Evolutionary conservation across 2,888 invertebrate species (phyloP).

Genomic region (Agrochola circellaris): DNA sequence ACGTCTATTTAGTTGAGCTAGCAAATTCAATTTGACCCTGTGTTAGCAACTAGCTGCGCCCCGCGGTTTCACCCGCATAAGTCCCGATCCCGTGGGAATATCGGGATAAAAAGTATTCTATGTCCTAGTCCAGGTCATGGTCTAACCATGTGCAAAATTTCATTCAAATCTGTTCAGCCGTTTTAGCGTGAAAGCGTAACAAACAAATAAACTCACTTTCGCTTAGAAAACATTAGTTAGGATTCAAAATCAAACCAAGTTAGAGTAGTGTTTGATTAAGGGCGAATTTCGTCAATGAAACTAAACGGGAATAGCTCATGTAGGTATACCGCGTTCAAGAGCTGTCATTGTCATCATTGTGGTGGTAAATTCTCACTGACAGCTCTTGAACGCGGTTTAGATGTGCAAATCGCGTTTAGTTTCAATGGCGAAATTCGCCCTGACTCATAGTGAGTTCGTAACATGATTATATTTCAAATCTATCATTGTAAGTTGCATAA

Average conservation of each 20-base stretch:
- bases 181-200: no score
- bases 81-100: no score
- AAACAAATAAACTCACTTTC: no score
- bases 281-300: not conserved
- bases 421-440: not conserved
- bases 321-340: not conserved
- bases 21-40: no score
- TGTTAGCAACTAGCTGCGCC: no score
- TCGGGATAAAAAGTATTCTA: no score
- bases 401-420: not conserved
- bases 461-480: not conserved
- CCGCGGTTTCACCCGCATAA: no score
- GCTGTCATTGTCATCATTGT: not conserved
- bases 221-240: no score
- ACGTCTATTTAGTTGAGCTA: no score
- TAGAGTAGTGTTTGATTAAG: not conserved
- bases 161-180: no score
- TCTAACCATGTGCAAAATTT: no score
- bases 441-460: not conserved
- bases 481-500: not conserved
- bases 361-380: not conserved
- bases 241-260: not conserved
- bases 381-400: not conserved
- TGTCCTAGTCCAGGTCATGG: no score
- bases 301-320: not conserved